A percentile compares a stretch with the other conserved stretches of the same genome.
Conservation (phyloP, 2,113 vertebrate species). For the Lipophrys pholis region DNA sequence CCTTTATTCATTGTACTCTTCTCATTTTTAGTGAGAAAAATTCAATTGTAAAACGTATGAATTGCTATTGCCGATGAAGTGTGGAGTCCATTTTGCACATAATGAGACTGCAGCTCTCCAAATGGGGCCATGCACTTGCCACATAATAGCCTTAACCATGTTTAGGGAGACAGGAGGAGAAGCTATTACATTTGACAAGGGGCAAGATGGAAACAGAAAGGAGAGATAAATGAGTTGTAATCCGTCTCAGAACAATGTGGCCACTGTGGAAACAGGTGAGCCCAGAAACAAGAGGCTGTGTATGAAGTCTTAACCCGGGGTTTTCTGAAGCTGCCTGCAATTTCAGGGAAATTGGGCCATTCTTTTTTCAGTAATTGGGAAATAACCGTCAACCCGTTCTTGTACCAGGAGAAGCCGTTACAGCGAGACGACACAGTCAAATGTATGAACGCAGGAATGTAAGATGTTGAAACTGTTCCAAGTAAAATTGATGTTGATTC, state of each 20-base stretch:
- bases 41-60: slow-evolving; percentile 35
- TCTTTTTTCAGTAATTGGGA: slow-evolving; percentile 25
- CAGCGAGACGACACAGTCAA: slow-evolving; percentile 12
- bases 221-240: slow-evolving; percentile 47
- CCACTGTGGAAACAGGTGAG: slow-evolving; percentile 47
- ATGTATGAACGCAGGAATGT: background rate
- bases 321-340: slow-evolving; percentile 25
- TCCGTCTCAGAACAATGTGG: slow-evolving; percentile 48
- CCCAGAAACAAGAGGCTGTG: slow-evolving; percentile 24
- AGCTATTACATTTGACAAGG: slow-evolving; percentile 51
- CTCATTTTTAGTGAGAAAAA: slow-evolving; percentile 47
- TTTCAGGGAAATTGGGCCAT: slow-evolving; percentile 9
- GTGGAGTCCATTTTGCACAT: slow-evolving; percentile 39
- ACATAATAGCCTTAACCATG: slow-evolving; percentile 57
- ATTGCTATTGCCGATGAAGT: slow-evolving; percentile 44
- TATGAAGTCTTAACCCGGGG: slow-evolving; percentile 51
- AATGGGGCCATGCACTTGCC: slow-evolving; percentile 49
- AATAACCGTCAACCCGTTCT: background rate
- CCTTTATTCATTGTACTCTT: slow-evolving; percentile 33
- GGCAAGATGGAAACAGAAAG: slow-evolving; percentile 28
- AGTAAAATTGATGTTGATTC: background rate
- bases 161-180: slow-evolving; percentile 49
- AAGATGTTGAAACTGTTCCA: background rate
- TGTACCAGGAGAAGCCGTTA: background rate
- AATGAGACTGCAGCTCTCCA: slow-evolving; percentile 56